Evolutionary conservation across 2,797 vertebrate species (phyloP), one percentile per base, ranked within the genome.

Genomic region (Gorsachius magnificus): DNA sequence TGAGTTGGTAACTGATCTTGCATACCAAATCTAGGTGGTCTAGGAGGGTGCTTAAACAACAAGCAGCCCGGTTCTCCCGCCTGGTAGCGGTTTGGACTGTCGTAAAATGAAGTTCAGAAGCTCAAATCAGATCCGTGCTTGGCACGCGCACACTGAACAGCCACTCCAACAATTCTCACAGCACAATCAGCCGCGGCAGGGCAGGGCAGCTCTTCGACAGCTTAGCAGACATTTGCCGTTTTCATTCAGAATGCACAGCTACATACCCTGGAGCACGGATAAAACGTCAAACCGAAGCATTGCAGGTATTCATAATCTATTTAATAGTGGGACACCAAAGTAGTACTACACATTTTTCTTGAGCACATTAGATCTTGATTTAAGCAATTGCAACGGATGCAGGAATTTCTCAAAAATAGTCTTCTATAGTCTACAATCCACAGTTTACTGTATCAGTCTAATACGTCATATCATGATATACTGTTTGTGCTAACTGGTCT

Each of bases 311-410:
- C 95, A 96, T 28, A 74, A 87, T 95, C 92, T 96, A 96, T 96
- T 97, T 97, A 98, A 96, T 96, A 97, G 71, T 93, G 93, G 93
- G 86, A 96, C 87, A 95, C 81, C 91, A 94, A 94, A 95, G 87
- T 68, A 96, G 50, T 95, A 96, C 93, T 97, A 97, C 75, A 97
- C 75, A 95, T 87, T 96, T 95, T 91, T 88, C 80, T 97, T 92
- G 95, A 96, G 92, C 89, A 95, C 95, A 97, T 96, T 64, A 92
- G 90, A 86, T 93, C 96, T 95, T 95, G 95, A 89, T 95, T 95
- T 91, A 76, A 97, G 90, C 94, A 87, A 61, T 94, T 95, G 93
- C 88, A 97, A 93, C 3, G 84, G 95, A 96, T 90, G 96, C 88
- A 97, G 87, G 82, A 95, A 94, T 90, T 96, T 96, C 81, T 83